These are phyloP conservation scores for Rhimphoctona megacephalus DNA, from an alignment of 2,888 invertebrate species.

Conservation along the genomic window DNA sequence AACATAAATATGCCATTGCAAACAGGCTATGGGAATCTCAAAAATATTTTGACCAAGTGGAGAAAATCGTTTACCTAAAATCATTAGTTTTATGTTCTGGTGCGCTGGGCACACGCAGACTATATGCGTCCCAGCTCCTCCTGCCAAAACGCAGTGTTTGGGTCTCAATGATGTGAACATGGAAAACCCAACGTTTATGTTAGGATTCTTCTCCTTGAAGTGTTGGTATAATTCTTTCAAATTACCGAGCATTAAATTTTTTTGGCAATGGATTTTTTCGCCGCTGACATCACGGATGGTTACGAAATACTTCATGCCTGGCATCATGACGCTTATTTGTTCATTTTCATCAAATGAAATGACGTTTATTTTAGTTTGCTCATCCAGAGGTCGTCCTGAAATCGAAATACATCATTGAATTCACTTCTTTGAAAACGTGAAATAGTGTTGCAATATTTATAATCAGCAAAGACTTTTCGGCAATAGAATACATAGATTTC, in stretches of 20 bases:
- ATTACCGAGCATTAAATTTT: conserved; percentile 30
- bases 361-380: conserved; percentile 1
- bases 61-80: conserved; percentile 27
- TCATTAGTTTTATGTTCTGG: conserved; percentile 25
- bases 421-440: not conserved
- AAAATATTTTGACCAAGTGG: not conserved
- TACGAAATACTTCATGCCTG: conserved; percentile 40
- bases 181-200: conserved; percentile 15
- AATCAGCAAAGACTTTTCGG: conserved; percentile 47
- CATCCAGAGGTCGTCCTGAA: not conserved
- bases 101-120: conserved; percentile 32
- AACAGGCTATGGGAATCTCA: not conserved
- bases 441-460: conserved; percentile 26
- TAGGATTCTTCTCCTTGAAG: conserved; percentile 11
- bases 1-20: conserved; percentile 20
- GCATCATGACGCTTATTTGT: conserved; percentile 3
- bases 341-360: conserved; percentile 25
- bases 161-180: conserved; percentile 23
- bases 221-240: conserved; percentile 29
- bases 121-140: conserved; percentile 17
- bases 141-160: conserved; percentile 10
- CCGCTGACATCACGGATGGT: conserved; percentile 15
- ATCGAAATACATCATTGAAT: not conserved
- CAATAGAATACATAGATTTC: not conserved
- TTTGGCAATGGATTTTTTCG: conserved; percentile 10